Conservation (phyloP, 2,888 invertebrate genomes). For the Eretmocerus hayati region DNA sequence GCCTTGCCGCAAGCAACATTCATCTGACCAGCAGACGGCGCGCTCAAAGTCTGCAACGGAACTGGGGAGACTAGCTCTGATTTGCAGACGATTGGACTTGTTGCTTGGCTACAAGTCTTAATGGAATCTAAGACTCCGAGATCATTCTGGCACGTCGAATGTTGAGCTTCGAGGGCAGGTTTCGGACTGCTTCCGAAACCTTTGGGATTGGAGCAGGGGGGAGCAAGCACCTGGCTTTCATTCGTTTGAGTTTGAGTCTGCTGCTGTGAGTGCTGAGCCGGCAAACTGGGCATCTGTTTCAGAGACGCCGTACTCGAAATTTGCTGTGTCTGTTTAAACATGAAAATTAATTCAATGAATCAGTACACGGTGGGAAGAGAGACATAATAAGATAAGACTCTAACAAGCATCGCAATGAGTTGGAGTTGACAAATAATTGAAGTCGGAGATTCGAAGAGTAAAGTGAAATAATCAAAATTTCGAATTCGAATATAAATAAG, state of each 20-base stretch:
- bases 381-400: too few relatives aligned
- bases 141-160: neutral
- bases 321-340: too few relatives aligned
- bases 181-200: conserved; percentile 27
- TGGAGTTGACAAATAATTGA: too few relatives aligned
- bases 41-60: conserved; percentile 34
- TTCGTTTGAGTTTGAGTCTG: conserved; percentile 20
- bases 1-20: conserved; percentile 27
- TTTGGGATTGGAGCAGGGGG: conserved; percentile 37
- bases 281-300: too few relatives aligned
- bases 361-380: too few relatives aligned
- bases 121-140: neutral
- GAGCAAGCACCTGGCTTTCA: conserved; percentile 38
- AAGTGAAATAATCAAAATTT: too few relatives aligned
- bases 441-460: too few relatives aligned
- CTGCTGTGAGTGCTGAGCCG: too few relatives aligned
- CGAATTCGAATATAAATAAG: too few relatives aligned
- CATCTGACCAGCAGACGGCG: conserved; percentile 37
- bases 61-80: conserved; percentile 39
- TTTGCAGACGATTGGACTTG: conserved; percentile 26
- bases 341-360: too few relatives aligned
- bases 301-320: too few relatives aligned
- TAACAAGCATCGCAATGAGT: too few relatives aligned
- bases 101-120: neutral
- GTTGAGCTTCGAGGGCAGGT: neutral